Base-by-base conservation (phyloP, 1,140 invertebrate genomes). In the Temnothorax nylanderi region DNA sequence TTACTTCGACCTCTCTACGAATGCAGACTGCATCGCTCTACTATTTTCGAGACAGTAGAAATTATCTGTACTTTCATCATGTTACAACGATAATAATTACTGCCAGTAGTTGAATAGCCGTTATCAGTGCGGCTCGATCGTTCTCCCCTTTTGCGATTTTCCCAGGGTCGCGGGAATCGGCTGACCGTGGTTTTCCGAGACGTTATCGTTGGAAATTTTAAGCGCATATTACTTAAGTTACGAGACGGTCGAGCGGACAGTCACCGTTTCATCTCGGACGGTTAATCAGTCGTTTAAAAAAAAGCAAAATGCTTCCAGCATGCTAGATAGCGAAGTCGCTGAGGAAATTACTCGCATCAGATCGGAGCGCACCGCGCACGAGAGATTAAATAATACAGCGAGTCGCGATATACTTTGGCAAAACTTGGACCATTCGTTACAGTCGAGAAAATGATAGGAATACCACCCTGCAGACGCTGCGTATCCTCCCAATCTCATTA, bases 111-210 rank as follows among this genome's bases (percentile, higher is more conserved):
- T 58, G 41, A 56, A 49, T 8, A 58, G 56, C 47, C 56, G 54
- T 84, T 84, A 84, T 84, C 80, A 84, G 41, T 41, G 13, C 41
- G 0, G 54, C 21, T 60, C 16, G 44, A 74, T 84, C 80, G 80
- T 58, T 37, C 65, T 58, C 21, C 37, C 16, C 8, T n/a, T 26
- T 60, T 6, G 54, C 80, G 51, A 84, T 84, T 84, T 84, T 84
- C 80, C 37, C 80, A 60, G 80, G 80, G 80, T 84, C 80, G 69
- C 80, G 80, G 80, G 80, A 84, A 84, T 84, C 69, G 13, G 80
- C 69, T 84, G 80, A 84, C 80, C 80, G 80, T 47, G 44, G 80
- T 84, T 84, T 84, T 84, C 80, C 69, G 80, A 84, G 80, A 84
- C 80, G 54, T 62, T 84, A 84, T 84, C 80, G 69, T 56, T 26